Percentiles rank a stretch among this genome's conserved stretches.
These are phyloP conservation scores for Macheiramphus alcinus DNA, from an alignment of 2,113 vertebrate species.

Conservation along the genomic window DNA sequence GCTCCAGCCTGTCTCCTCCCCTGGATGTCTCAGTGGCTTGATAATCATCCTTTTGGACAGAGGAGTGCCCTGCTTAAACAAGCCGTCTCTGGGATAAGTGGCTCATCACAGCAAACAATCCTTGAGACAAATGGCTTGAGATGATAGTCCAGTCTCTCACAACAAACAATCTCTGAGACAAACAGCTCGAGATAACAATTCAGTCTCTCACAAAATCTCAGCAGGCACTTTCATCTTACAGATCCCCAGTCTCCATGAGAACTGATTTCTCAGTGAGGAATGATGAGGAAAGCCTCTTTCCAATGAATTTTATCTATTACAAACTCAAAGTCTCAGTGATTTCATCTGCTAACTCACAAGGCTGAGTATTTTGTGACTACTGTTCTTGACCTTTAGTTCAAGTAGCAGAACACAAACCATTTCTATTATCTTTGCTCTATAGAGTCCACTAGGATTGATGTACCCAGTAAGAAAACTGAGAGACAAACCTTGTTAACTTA, in stretches of 20 bases:
- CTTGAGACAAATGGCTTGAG: no score
- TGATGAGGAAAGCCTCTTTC: background rate
- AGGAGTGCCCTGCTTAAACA: no score
- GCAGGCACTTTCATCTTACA: background rate
- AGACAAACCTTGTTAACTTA: background rate
- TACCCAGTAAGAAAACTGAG: background rate
- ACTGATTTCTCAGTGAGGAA: background rate
- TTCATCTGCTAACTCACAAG: background rate
- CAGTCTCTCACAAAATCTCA: background rate
- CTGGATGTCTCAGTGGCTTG: no score
- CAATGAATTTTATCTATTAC: background rate
- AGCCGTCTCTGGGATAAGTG: no score
- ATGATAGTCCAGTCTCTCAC: no score
- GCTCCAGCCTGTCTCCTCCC: no score
- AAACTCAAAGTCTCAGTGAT: background rate
- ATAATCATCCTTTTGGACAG: no score
- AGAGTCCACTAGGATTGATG: background rate
- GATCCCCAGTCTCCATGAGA: background rate
- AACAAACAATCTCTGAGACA: no score
- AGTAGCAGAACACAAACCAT: background rate
- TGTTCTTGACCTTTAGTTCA: background rate
- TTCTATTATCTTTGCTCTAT: background rate
- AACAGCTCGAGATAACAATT: no score
- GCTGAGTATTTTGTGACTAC: background rate
- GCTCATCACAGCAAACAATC: no score